Evolutionary conservation across 2,888 invertebrate genomes (phyloP).

Genomic region (Cephus nigrinus): DNA sequence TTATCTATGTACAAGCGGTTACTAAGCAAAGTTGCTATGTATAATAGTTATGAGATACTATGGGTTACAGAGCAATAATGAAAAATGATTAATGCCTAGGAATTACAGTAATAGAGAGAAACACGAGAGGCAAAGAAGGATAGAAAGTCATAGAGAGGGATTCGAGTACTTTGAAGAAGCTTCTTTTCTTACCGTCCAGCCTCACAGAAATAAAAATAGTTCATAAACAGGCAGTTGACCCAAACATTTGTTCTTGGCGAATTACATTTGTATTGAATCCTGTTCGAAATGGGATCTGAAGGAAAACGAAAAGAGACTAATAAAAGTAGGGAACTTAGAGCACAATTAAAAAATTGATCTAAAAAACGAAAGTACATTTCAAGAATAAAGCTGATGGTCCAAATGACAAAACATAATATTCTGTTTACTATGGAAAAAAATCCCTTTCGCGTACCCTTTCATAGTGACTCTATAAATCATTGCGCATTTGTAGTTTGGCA

Average conservation of each 20-base stretch:
- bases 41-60: background rate
- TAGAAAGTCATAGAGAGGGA: background rate
- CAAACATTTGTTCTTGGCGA: background rate
- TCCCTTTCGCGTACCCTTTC: background rate
- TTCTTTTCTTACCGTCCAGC: background rate
- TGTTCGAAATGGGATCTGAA: background rate
- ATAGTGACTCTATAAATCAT: constrained; percentile 7
- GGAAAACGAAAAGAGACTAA: background rate
- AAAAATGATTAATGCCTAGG: background rate
- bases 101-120: background rate
- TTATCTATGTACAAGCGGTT: background rate
- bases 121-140: background rate
- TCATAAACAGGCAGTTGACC: background rate
- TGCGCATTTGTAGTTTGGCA: constrained; percentile 56
- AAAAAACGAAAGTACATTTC: background rate
- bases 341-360: background rate
- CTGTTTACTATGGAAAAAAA: background rate
- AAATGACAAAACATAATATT: background rate
- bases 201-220: background rate
- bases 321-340: background rate
- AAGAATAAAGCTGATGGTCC: background rate
- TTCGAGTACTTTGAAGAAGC: background rate
- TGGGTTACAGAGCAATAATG: background rate
- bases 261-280: background rate
- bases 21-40: background rate